Evolutionary conservation across 2,888 invertebrate genomes (phyloP).

Genomic region (Hirtodrosophila trivittata): DNA sequence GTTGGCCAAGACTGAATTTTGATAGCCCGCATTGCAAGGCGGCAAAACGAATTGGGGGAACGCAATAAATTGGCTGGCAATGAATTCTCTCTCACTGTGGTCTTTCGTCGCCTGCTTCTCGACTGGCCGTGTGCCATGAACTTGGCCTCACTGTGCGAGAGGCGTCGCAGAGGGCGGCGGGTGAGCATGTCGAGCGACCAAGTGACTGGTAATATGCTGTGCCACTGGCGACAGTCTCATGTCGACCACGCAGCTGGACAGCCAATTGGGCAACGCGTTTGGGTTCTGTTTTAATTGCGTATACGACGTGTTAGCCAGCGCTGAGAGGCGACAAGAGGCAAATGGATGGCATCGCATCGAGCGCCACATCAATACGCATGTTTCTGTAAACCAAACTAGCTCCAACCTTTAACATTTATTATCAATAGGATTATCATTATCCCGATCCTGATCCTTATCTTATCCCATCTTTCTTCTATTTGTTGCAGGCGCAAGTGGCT

Average conservation of each 20-base stretch:
- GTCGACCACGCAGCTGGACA: slow-evolving; percentile 72
- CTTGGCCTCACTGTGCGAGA: slow-evolving; percentile 63
- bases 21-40: slow-evolving; percentile 5
- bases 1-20: slow-evolving; percentile 16
- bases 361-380: slow-evolving; percentile 51
- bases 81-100: slow-evolving; percentile 26
- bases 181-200: slow-evolving; percentile 47
- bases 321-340: slow-evolving; percentile 7
- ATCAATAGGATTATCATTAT: neutral
- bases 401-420: neutral
- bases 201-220: slow-evolving; percentile 50
- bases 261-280: slow-evolving; percentile 58
- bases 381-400: slow-evolving; percentile 49
- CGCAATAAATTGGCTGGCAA: slow-evolving; percentile 45
- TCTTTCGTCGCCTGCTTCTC: neutral
- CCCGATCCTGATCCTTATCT: neutral
- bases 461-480: neutral
- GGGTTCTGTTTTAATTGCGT: slow-evolving; percentile 41
- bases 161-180: slow-evolving; percentile 6
- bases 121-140: slow-evolving; percentile 59
- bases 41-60: slow-evolving; percentile 17
- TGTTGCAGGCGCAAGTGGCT: slow-evolving; percentile 92
- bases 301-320: slow-evolving; percentile 25
- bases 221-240: slow-evolving; percentile 69
- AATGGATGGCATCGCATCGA: slow-evolving; percentile 63